Percentiles rank a stretch among this genome's conserved stretches.
Evolutionary conservation across 1,140 invertebrate species (phyloP).

Genomic region (Drosophila sp.): DNA sequence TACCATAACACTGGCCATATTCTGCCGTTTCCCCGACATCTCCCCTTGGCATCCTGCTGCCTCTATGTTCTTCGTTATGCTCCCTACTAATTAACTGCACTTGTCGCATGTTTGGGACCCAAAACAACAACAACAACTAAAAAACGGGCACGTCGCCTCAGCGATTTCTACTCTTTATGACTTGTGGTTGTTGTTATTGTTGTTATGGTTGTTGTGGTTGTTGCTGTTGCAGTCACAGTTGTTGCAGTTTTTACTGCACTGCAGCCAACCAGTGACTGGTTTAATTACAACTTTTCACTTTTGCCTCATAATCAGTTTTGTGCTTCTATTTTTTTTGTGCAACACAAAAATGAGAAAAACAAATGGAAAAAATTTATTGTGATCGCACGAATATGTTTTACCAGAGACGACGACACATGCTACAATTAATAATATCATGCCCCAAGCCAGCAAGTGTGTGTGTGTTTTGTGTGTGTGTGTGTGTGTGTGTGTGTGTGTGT

Average conservation of each 20-base stretch:
- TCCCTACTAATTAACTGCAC: constrained; percentile 77
- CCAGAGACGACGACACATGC: constrained; percentile 41
- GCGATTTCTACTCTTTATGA: constrained; percentile 81
- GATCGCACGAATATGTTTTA: constrained; percentile 76
- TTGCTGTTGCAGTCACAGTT: constrained; percentile 62
- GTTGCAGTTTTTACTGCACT: constrained; percentile 56
- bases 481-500: not conserved
- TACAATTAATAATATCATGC: constrained; percentile 74
- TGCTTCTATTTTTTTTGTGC: constrained; percentile 38
- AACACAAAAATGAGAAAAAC: constrained; percentile 26
- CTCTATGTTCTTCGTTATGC: constrained; percentile 13
- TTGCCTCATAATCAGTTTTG: constrained; percentile 78
- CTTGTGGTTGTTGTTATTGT: constrained; percentile 28
- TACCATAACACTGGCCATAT: constrained; percentile 42
- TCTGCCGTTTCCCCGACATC: not conserved
- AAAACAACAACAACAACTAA: constrained; percentile 40
- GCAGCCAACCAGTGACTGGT: constrained; percentile 75
- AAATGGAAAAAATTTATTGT: constrained; percentile 67
- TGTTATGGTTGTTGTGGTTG: constrained; percentile 44
- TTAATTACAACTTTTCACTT: constrained; percentile 83
- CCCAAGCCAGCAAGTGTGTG: constrained; percentile 23
- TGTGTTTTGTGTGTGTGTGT: not conserved
- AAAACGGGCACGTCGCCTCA: constrained; percentile 56
- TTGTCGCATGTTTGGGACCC: constrained; percentile 60
- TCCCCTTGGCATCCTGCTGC: not conserved